A percentile compares a stretch with the other conserved stretches of the same genome.
Evolutionary conservation across 2,797 vertebrate species (phyloP).

Genomic region (Dipus sagitta): DNA sequence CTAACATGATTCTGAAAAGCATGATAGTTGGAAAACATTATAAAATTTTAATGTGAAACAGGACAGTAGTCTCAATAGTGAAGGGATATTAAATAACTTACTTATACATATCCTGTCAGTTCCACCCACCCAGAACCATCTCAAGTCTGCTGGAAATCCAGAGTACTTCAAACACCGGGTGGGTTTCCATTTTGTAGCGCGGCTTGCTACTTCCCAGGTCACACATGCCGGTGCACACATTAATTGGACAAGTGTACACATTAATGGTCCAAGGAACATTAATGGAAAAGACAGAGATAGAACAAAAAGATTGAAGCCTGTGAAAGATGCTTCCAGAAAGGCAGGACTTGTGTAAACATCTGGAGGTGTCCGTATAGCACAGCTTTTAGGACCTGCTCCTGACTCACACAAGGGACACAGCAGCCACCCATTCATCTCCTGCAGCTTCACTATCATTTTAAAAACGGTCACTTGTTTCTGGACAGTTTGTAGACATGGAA

Average conservation of each 20-base stretch:
- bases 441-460: neutral
- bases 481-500: conserved; percentile 95
- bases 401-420: neutral
- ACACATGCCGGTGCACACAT: too few species aligned
- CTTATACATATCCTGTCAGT: neutral
- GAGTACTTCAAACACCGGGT: neutral
- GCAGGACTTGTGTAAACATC: conserved; percentile 76
- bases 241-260: neutral
- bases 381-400: neutral
- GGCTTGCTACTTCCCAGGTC: neutral
- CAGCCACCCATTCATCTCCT: neutral
- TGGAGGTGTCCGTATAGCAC: neutral
- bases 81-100: neutral
- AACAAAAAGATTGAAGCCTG: conserved; percentile 38
- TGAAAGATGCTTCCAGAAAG: conserved; percentile 57
- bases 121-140: neutral
- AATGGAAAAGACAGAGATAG: conserved; percentile 57
- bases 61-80: conserved; percentile 22
- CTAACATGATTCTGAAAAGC: conserved; percentile 54
- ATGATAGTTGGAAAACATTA: conserved; percentile 54
- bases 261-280: neutral
- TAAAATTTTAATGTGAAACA: conserved; percentile 58
- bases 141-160: neutral
- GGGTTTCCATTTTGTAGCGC: neutral
- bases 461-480: conserved; percentile 81